Conservation (phyloP, 2,888 invertebrate species). For the Axea sp. region DNA sequence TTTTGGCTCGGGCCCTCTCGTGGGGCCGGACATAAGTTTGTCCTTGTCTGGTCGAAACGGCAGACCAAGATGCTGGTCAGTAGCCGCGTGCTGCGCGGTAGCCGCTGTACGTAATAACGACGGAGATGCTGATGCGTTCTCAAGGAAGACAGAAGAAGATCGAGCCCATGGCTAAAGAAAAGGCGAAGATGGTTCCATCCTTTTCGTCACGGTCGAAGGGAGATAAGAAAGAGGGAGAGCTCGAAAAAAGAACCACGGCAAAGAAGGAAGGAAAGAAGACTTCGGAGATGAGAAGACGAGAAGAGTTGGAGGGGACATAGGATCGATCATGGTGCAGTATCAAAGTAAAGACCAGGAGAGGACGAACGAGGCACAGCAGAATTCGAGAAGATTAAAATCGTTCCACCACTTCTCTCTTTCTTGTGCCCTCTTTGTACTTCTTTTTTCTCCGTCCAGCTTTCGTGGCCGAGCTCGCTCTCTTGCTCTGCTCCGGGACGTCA, state of each 20-base stretch:
- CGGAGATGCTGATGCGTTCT: slow-evolving; percentile 38
- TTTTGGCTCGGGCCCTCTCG: too few species aligned
- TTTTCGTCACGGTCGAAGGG: slow-evolving; percentile 37
- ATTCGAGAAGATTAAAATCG: slow-evolving; percentile 63
- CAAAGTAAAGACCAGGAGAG: slow-evolving; percentile 58
- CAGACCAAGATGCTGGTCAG: slow-evolving; percentile 59
- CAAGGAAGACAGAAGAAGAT: slow-evolving; percentile 38
- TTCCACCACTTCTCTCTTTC: slow-evolving; percentile 38
- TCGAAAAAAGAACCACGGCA: slow-evolving; percentile 11
- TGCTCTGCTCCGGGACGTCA: slow-evolving; percentile 18
- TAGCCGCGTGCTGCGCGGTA: slow-evolving; percentile 71
- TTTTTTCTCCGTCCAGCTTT: background rate
- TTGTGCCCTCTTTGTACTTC: slow-evolving; percentile 1
- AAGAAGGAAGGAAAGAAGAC: slow-evolving; percentile 14
- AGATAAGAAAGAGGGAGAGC: slow-evolving; percentile 49
- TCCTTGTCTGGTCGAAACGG: slow-evolving; percentile 58
- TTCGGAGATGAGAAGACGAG: slow-evolving; percentile 17
- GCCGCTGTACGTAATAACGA: slow-evolving; percentile 71
- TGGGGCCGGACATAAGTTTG: slow-evolving; percentile 23
- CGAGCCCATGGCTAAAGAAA: slow-evolving; percentile 8
- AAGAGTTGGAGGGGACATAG: slow-evolving; percentile 2
- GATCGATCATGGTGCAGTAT: slow-evolving; percentile 58
- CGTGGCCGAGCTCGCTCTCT: background rate
- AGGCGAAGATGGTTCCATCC: slow-evolving; percentile 19
- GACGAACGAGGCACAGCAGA: slow-evolving; percentile 57